Conservation (phyloP, 2,113 vertebrate species). For the Protobothrops mucrosquamatus region DNA sequence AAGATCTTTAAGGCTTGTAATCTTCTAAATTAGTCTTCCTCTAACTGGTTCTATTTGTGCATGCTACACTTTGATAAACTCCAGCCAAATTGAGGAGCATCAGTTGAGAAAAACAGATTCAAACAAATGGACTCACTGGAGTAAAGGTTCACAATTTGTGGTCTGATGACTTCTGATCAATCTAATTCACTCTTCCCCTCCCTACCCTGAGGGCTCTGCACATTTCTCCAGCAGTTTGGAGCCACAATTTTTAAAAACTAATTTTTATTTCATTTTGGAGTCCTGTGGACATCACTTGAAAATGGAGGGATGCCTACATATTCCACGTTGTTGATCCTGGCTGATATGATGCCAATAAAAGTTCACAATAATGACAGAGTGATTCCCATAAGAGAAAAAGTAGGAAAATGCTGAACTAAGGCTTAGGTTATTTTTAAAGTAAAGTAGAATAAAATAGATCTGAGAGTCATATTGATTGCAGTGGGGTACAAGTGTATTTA, state of each 20-base stretch:
- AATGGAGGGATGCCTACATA: not conserved
- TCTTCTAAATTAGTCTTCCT: not conserved
- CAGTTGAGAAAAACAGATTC: not conserved
- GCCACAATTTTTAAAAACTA: not conserved
- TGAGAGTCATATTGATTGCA: not conserved
- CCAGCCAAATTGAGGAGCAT: not conserved
- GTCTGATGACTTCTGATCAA: not conserved
- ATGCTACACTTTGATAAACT: not conserved
- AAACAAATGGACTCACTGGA: not conserved
- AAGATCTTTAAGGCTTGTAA: not conserved
- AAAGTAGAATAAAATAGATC: not conserved
- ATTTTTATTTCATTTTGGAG: not conserved
- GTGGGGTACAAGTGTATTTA: not conserved
- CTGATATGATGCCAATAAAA: not conserved
- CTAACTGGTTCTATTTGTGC: not conserved
- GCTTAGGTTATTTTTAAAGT: not conserved
- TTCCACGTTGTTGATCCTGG: not conserved
- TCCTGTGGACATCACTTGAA: not conserved
- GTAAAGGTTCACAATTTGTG: not conserved
- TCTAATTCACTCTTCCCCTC: not conserved
- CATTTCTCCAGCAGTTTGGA: not conserved
- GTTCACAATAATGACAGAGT: not conserved
- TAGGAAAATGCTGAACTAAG: not conserved
- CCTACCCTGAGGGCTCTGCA: not conserved
- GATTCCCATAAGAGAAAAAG: not conserved